phyloP scores from a whole-genome alignment of 1,140 invertebrate species.

The Sitobion miscanthi region DNA sequence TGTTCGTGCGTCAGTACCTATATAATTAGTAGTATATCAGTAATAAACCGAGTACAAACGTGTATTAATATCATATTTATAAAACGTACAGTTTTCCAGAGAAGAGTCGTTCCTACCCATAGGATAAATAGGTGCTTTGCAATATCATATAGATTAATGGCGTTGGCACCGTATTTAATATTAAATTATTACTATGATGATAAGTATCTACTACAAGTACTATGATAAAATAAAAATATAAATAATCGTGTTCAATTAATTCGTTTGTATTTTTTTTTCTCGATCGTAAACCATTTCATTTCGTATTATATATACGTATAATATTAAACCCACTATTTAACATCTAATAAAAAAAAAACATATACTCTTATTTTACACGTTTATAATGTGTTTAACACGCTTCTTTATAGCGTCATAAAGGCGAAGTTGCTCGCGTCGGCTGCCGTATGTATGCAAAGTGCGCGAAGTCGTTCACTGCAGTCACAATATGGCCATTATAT shows the following conservation, averaged over 20 bases:
- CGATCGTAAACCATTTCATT: neutral
- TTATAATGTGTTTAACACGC: constrained; percentile 30
- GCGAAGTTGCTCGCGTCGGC: neutral
- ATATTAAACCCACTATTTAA: neutral
- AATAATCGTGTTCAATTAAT: neutral
- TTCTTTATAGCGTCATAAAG: neutral
- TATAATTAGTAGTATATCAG: too few species aligned
- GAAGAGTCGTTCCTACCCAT: neutral
- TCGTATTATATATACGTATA: neutral
- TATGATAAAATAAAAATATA: neutral
- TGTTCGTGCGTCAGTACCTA: too few species aligned
- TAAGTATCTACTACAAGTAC: neutral
- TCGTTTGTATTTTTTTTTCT: neutral
- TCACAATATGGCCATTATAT: neutral
- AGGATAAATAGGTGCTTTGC: neutral
- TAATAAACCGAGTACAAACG: neutral
- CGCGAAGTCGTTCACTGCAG: neutral
- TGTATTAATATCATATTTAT: too few species aligned
- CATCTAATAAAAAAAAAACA: constrained; percentile 5
- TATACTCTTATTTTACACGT: neutral
- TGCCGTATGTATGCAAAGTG: neutral
- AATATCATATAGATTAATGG: neutral
- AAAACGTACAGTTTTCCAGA: neutral
- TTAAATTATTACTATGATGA: neutral
- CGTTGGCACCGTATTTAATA: neutral